Evolutionary conservation across 2,113 vertebrate species (phyloP).

Genomic region (Hiodon tergisus): DNA sequence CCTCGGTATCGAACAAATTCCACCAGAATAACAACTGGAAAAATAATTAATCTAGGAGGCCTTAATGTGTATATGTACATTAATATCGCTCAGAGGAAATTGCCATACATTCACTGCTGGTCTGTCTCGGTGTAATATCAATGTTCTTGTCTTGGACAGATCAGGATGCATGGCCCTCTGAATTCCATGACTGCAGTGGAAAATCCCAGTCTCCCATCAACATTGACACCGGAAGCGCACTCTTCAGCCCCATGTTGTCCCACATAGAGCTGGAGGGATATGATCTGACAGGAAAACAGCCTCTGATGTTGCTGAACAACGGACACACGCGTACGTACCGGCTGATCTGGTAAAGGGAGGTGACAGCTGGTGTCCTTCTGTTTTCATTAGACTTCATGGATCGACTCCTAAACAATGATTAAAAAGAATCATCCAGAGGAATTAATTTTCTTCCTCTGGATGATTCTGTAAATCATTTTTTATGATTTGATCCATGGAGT

Average conservation of each 20-base stretch:
- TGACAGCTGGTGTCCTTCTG: background rate
- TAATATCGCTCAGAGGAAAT: background rate
- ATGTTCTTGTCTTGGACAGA: slow-evolving; percentile 28
- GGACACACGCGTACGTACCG: slow-evolving; percentile 49
- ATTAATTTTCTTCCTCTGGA: too few species aligned
- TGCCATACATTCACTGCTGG: background rate
- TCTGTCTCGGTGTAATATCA: background rate
- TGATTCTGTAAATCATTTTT: too few species aligned
- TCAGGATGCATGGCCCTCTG: slow-evolving; percentile 35
- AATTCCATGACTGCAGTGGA: slow-evolving; percentile 38
- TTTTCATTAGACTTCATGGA: background rate
- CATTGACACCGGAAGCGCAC: slow-evolving; percentile 33
- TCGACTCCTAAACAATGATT: too few species aligned
- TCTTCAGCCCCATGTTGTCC: slow-evolving; percentile 29
- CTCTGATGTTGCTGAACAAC: slow-evolving; percentile 43
- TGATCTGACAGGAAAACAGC: slow-evolving; percentile 24
- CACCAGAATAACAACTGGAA: too few species aligned
- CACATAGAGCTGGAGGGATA: slow-evolving; percentile 42
- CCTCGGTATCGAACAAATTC: too few species aligned
- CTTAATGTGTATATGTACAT: too few species aligned
- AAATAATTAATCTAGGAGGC: too few species aligned
- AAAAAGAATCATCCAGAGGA: too few species aligned
- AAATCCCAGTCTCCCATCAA: slow-evolving; percentile 51
- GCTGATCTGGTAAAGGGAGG: background rate
- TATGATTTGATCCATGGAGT: too few species aligned